Conservation (phyloP, 30 jellyfish, hydroid and myxozoan species). For the Catostylus mosaicus region DNA sequence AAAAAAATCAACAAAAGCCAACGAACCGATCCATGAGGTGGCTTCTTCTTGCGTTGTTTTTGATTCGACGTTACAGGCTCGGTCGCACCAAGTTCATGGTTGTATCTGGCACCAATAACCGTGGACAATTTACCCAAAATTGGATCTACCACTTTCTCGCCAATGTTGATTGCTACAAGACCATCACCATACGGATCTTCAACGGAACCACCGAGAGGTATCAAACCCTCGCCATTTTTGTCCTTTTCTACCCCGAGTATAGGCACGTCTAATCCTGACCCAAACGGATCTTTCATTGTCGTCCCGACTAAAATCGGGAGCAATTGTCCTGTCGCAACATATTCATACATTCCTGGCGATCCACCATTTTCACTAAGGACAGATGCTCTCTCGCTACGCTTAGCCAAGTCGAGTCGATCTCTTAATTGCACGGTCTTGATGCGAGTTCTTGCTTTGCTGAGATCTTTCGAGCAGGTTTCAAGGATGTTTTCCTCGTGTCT, state of each 20-base stretch:
- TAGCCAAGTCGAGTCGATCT: conserved; percentile 72
- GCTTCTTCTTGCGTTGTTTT: conserved; percentile 72
- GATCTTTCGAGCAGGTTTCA: conserved; percentile 77
- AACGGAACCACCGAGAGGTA: conserved; percentile 97
- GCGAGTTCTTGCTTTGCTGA: conserved; percentile 76
- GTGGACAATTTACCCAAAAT: conserved; percentile 68
- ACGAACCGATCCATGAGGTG: conserved; percentile 91
- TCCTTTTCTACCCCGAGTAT: conserved; percentile 88
- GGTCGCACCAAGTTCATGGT: conserved; percentile 80
- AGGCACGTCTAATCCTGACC: conserved; percentile 97
- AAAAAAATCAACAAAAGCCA: neutral
- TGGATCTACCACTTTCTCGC: conserved; percentile 93
- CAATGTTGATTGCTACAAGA: conserved; percentile 81
- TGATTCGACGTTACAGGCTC: conserved; percentile 89
- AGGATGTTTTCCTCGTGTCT: conserved; percentile 93
- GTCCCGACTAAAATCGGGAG: conserved; percentile 93
- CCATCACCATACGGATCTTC: conserved; percentile 97
- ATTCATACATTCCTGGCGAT: conserved; percentile 96
- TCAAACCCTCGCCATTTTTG: conserved; percentile 75
- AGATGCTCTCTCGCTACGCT: conserved; percentile 71
- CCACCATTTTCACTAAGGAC: conserved; percentile 89
- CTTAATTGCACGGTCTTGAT: conserved; percentile 69
- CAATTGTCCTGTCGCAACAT: conserved; percentile 87
- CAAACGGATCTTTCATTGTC: conserved; percentile 91
- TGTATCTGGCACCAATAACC: conserved; percentile 85